A percentile compares a stretch with the other conserved stretches of the same genome.
Conservation (phyloP, 2,113 vertebrate genomes). For the Petroica traversi region DNA sequence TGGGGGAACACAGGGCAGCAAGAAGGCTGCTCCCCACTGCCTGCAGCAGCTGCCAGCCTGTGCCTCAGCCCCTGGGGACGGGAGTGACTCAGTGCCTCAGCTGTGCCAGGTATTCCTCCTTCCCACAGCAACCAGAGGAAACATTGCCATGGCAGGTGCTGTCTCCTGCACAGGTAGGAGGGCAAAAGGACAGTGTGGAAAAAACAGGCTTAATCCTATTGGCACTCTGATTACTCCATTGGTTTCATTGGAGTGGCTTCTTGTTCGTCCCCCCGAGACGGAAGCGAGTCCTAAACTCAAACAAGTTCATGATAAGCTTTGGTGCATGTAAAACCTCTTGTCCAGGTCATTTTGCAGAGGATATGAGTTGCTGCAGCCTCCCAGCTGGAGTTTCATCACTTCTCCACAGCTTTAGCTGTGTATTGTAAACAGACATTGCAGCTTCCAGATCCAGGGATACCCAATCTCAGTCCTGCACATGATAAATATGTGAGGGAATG, state of each 20-base stretch:
- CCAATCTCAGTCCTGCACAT: not conserved
- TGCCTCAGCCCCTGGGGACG: not conserved
- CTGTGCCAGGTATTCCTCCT: not conserved
- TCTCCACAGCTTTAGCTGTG: not conserved
- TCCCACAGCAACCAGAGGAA: not conserved
- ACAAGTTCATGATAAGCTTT: not conserved
- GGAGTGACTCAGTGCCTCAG: not conserved
- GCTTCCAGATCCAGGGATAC: not conserved
- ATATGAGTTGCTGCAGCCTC: not conserved
- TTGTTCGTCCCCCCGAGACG: accelerated
- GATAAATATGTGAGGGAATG: not conserved
- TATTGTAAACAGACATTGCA: not conserved
- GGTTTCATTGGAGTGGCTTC: not conserved
- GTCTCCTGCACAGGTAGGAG: not conserved
- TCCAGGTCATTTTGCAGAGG: not conserved
- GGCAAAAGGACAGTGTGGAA: not conserved
- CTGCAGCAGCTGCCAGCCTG: not conserved
- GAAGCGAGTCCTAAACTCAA: not conserved
- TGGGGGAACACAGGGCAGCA: not conserved
- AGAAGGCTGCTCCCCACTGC: not conserved
- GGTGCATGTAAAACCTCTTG: not conserved
- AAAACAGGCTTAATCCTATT: not conserved
- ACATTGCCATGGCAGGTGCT: not conserved
- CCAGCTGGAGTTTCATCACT: not conserved
- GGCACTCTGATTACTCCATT: not conserved